Evolutionary conservation across 2,113 vertebrate genomes (phyloP), one percentile per base, ranked within the genome.

Genomic region (Acanthochromis polyacanthus): DNA sequence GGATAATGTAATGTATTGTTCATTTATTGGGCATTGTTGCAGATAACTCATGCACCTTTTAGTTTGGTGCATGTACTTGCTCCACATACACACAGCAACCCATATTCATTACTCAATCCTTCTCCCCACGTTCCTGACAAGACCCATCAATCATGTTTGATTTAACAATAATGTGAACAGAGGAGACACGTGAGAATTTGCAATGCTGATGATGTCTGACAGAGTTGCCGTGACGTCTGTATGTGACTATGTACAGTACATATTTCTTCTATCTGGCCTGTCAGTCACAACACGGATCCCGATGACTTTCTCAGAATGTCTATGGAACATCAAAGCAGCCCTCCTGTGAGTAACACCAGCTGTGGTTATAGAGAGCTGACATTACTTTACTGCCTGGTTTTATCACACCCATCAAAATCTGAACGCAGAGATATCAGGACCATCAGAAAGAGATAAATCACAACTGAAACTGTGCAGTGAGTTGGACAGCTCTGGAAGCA

Each of bases 351-450:
- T 78, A 85, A 78, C 77, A 69, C 75, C 81, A 90, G 78, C 85
- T 91, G 88, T 73, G 74, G 75, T 88, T 87, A 86, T 78, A 75
- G 79, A 86, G 82, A 77, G 85, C 87, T 85, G 85, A 90, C 89
- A 67, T 82, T 75, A 82, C 87, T 93, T 91, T 91, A 92, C 74
- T 70, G 78, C 71, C 72, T 83, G 73, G 75, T 88, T 93, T 93
- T 93, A 92, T 92, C 87, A 69, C 73, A 71, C 53, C 83, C 85
- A 90, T 92, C 91, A 91, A 86, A 90, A 78, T 76, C 32, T 89
- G 83, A 90, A 76, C 66, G 53, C 46, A 68, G 78, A 78, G 69
- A 80, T 89, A 91, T 87, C 82, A 77, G 68, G 78, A 80, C 56
- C 85, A 56, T 84, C 72, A 82, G 59, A 78, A 76, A 77, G 78